phyloP scores from a whole-genome alignment of 2,113 vertebrate genomes.

The Poeciliopsis prolifica region DNA sequence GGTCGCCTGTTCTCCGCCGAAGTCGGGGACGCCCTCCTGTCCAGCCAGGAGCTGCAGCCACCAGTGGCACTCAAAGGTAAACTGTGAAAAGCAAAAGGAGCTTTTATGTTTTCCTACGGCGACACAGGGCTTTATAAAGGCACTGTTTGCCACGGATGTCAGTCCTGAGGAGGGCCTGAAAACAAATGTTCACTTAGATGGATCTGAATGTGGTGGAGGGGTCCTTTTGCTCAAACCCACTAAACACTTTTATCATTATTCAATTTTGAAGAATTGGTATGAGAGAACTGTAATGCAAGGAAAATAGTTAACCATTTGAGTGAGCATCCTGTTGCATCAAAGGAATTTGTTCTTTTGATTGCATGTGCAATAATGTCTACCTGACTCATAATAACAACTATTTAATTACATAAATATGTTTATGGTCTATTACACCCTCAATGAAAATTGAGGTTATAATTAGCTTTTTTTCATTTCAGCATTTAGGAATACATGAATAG shows the following conservation, averaged over 20 bases:
- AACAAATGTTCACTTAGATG: background rate
- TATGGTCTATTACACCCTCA: background rate
- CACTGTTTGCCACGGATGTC: background rate
- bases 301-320: no score
- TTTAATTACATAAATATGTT: background rate
- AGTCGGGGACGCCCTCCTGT: slow-evolving; percentile 82
- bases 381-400: background rate
- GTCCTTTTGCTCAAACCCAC: background rate
- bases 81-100: background rate
- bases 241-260: background rate
- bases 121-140: no score
- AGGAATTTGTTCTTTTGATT: background rate
- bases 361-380: background rate
- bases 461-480: background rate
- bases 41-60: slow-evolving; percentile 82
- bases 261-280: background rate
- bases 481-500: background rate
- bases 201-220: background rate
- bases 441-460: background rate
- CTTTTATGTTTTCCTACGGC: background rate
- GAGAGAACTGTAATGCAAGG: background rate
- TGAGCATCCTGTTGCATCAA: background rate
- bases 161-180: background rate
- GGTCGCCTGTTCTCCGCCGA: slow-evolving; percentile 81
- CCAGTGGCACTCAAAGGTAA: slow-evolving; percentile 82